These are phyloP conservation scores for Gambelia wislizenii DNA, from an alignment of 2,797 vertebrate genomes.

Conservation along the genomic window DNA sequence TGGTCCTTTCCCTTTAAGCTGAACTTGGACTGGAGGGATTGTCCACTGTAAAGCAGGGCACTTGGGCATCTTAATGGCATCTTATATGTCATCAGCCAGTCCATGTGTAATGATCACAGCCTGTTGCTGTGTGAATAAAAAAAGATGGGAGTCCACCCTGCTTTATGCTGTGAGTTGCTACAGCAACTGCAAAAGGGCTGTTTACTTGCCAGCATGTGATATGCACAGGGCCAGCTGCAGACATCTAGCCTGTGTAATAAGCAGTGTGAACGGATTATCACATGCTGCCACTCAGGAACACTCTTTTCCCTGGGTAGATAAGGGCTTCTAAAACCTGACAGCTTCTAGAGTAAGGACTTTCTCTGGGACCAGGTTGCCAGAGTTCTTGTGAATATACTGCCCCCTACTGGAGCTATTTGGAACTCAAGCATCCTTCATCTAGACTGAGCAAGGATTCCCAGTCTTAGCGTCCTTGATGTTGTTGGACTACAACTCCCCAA, in stretches of 20 bases:
- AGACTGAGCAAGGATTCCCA: not conserved
- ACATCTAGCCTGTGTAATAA: not conserved
- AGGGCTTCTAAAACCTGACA: not conserved
- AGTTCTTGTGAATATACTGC: not conserved
- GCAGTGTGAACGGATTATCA: not conserved
- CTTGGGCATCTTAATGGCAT: not conserved
- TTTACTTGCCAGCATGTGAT: not conserved
- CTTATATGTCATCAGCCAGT: not conserved
- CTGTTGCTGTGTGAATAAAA: conserved; percentile 20
- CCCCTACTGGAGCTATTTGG: not conserved
- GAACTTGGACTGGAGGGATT: not conserved
- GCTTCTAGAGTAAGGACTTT: not conserved
- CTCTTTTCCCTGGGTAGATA: not conserved
- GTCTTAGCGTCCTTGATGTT: not conserved
- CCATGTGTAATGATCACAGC: not conserved
- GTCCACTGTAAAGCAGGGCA: not conserved
- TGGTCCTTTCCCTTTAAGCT: not conserved
- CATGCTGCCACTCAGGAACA: not conserved
- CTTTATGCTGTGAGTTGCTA: not conserved
- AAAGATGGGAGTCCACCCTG: not conserved
- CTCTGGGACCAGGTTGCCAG: not conserved
- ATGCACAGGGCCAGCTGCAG: not conserved
- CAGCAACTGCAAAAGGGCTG: conserved; percentile 5
- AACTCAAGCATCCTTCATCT: not conserved
- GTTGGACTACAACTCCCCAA: not conserved